A percentile compares a stretch with the other conserved stretches of the same genome.
phyloP scores from a whole-genome alignment of 1,140 invertebrate genomes.

The Cherax quadricarinatus region DNA sequence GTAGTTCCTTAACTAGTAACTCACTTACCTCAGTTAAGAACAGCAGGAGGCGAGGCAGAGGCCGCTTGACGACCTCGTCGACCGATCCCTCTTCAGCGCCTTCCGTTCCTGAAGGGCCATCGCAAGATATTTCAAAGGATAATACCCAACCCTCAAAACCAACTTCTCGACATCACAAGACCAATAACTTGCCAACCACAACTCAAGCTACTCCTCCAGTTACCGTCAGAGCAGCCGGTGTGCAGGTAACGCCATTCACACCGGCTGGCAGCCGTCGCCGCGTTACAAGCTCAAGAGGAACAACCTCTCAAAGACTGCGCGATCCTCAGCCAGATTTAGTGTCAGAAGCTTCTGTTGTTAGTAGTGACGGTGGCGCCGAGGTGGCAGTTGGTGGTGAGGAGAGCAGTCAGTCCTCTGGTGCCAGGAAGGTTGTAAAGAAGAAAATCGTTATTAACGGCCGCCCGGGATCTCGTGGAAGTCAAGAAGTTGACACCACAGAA shows the following conservation, averaged over 20 bases:
- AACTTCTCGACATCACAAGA: background rate
- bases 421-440: background rate
- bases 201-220: background rate
- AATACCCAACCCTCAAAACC: background rate
- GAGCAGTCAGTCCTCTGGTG: background rate
- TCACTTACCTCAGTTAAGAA: conserved; percentile 1
- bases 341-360: background rate
- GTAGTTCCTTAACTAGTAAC: background rate
- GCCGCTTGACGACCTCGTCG: background rate
- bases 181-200: background rate
- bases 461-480: background rate
- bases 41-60: background rate
- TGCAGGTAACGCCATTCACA: background rate
- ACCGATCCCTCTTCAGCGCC: background rate
- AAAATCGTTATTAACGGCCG: background rate
- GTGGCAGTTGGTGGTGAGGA: background rate
- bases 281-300: background rate
- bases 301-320: background rate
- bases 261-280: background rate
- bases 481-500: background rate
- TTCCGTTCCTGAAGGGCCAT: background rate
- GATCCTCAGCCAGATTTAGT: background rate
- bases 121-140: background rate
- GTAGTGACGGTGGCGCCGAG: background rate
- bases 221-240: background rate